phyloP scores from a whole-genome alignment of 2,113 vertebrate species.

The Notarius lentiginosus region DNA sequence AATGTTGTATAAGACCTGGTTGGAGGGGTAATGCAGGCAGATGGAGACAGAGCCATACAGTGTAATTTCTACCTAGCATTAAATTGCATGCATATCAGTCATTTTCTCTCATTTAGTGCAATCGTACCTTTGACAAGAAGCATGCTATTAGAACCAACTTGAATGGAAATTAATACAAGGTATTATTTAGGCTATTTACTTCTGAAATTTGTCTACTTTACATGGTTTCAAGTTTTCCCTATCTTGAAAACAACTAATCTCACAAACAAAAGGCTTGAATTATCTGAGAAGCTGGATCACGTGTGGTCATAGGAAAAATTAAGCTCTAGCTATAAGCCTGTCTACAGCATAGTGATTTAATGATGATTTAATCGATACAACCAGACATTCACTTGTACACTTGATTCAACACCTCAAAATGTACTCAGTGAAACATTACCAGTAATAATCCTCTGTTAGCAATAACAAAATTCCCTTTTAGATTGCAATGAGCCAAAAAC shows the following conservation, averaged over 20 bases:
- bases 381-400: not conserved
- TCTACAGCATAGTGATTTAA: not conserved
- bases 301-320: not conserved
- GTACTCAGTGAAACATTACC: too few species aligned
- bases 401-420: not conserved
- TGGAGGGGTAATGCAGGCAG: not conserved
- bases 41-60: not conserved
- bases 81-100: not conserved
- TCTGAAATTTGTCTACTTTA: not conserved
- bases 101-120: not conserved
- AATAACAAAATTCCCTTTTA: too few species aligned
- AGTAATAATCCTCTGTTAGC: too few species aligned
- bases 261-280: not conserved
- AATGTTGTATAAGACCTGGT: not conserved
- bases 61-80: slow-evolving; percentile 3
- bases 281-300: not conserved
- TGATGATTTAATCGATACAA: not conserved
- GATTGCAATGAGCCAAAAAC: too few species aligned
- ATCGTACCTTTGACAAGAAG: not conserved
- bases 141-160: not conserved
- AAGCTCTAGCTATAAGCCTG: not conserved
- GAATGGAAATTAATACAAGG: not conserved
- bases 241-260: not conserved
- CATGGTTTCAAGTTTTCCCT: not conserved
- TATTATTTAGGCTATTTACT: not conserved